A percentile compares a stretch with the other conserved stretches of the same genome.
phyloP scores from a whole-genome alignment of 2,113 vertebrate genomes.

The Eclectus roratus region DNA sequence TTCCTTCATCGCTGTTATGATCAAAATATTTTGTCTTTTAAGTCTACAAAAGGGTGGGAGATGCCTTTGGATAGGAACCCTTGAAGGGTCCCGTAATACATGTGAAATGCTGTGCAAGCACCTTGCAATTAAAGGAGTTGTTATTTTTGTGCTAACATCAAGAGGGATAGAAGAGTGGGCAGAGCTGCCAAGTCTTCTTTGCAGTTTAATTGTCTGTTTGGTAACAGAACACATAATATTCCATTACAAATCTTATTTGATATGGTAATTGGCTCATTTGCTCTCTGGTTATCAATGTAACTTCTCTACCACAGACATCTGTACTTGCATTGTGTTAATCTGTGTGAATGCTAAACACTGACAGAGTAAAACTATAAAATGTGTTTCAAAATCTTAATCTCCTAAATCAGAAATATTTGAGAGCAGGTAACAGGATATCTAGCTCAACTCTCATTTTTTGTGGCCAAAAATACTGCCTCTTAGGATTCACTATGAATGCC shows the following conservation, averaged over 20 bases:
- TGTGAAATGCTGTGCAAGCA: conserved; percentile 7
- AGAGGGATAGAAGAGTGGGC: conserved; percentile 10
- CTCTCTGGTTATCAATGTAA: conserved; percentile 67
- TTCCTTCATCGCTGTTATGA: neutral
- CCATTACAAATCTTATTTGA: conserved; percentile 62
- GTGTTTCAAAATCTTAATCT: neutral
- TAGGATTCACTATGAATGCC: neutral
- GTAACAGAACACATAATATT: conserved; percentile 56
- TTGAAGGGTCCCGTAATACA: neutral
- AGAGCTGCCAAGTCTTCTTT: conserved; percentile 57
- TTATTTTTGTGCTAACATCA: neutral
- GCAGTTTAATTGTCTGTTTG: conserved; percentile 72
- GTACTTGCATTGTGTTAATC: conserved; percentile 60
- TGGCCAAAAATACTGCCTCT: neutral
- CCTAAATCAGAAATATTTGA: neutral
- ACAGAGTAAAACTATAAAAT: conserved; percentile 3
- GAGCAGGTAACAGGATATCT: neutral
- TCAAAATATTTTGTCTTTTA: neutral
- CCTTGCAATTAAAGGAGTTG: conserved; percentile 37
- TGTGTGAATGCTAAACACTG: conserved; percentile 25
- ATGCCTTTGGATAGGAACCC: neutral
- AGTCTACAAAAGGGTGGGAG: neutral
- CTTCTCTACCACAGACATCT: conserved; percentile 66
- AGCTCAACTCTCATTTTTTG: neutral
- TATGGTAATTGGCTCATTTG: conserved; percentile 71